Base-by-base conservation (phyloP, 2,888 invertebrate genomes). In the Hermodice carunculata region DNA sequence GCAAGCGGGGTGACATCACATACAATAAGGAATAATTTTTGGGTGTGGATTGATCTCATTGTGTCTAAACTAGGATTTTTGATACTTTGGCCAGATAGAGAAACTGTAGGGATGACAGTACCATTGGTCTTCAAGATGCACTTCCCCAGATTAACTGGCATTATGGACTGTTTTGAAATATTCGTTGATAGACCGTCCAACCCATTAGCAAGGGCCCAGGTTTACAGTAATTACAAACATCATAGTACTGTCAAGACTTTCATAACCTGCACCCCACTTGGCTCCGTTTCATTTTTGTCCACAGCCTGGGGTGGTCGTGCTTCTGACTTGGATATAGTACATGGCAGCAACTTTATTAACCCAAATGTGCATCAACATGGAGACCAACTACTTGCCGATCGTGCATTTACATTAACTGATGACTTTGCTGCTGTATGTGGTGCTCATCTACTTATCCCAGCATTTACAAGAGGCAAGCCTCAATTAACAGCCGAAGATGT, bases 381-480 rank as follows among this genome's bases (percentile, higher is more conserved):
- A 26, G 71, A 73, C 57, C 68, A 71, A 43, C 66, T 74, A 37
- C 48, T 74, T 17, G 74, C 70, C 11, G 73, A 74, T 29, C 44
- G 71, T 17, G 69, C 65, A 3, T 74, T 74, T 43, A 70, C 70
- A 5, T 32, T 74, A 2, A 29, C 68, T n/a, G 67, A 73, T 31
- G 74, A 74, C 28, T 67, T 74, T 66, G 70, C 66, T 0, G 51
- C 53, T 11, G 17, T 17, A 2, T 70, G 68, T 65, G 42, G 64
- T 42, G 69, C 69, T 28, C 64, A 73, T 44, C 57, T 73, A 2
- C 32, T 70, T n/a, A 61, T 53, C 19, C 70, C 68, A 32, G 49
- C 64, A 42, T 75, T 67, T 60, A 68, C 62, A 22, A 66, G 59
- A 32, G 71, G 67, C 4, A 69, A 70, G 40, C 56, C 52, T 11